These are phyloP conservation scores for Melopsittacus undulatus DNA, from an alignment of 2,797 vertebrate genomes.

Conservation along the genomic window DNA sequence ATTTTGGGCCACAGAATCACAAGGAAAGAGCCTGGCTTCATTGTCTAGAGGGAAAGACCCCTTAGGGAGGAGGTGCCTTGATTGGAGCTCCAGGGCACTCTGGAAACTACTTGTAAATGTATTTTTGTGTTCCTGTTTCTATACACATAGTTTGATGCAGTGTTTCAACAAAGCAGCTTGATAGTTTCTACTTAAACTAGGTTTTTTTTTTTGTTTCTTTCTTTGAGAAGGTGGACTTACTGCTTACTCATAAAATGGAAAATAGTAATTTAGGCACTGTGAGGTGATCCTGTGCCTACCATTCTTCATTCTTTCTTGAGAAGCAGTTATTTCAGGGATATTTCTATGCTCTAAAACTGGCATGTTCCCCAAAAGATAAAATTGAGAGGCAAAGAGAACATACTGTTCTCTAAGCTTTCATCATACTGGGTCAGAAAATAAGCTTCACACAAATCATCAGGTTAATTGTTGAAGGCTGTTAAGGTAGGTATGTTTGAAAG, in stretches of 20 bases:
- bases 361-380: not conserved
- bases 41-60: not conserved
- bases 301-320: not conserved
- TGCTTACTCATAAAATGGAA: not conserved
- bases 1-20: not conserved
- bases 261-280: not conserved
- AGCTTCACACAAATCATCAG: not conserved
- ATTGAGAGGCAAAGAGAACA: not conserved
- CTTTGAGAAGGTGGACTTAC: not conserved
- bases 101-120: not conserved
- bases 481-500: not conserved
- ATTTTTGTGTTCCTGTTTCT: not conserved
- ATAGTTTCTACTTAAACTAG: not conserved
- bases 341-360: rapidly evolving
- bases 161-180: not conserved
- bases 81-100: not conserved
- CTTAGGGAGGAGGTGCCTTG: not conserved
- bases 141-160: not conserved
- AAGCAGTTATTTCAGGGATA: not conserved
- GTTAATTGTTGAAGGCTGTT: not conserved
- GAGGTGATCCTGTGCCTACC: not conserved
- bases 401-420: not conserved
- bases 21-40: not conserved
- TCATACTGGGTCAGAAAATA: not conserved
- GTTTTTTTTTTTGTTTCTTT: not conserved